These are phyloP conservation scores for Eurystomus glaucurus DNA, from an alignment of 2,797 vertebrate genomes.

Conservation along the genomic window DNA sequence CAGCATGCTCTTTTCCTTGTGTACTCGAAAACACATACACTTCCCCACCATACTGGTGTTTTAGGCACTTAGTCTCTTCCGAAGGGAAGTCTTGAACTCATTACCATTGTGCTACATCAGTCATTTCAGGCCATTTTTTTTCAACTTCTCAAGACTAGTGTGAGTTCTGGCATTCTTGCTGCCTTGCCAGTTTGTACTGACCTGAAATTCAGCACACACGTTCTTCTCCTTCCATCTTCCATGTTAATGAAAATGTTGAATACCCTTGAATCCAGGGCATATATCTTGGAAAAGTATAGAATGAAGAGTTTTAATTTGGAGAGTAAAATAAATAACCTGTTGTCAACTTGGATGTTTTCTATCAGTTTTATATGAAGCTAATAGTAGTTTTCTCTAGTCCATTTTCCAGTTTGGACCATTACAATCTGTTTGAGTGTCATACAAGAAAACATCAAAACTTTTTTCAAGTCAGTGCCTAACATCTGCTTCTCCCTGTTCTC, in stretches of 20 bases:
- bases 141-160: neutral
- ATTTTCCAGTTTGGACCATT: neutral
- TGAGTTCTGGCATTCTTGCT: neutral
- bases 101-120: neutral
- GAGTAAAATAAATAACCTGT: neutral
- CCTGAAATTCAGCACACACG: neutral
- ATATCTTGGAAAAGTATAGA: neutral
- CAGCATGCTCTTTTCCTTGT: accelerated
- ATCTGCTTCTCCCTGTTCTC: neutral
- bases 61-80: neutral
- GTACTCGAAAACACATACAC: neutral
- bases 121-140: neutral
- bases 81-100: neutral
- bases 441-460: neutral
- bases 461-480: neutral
- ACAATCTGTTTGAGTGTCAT: neutral
- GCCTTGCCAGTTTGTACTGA: neutral
- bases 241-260: neutral
- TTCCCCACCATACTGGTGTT: neutral
- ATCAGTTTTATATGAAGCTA: neutral
- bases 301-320: neutral
- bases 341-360: neutral
- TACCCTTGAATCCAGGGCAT: neutral
- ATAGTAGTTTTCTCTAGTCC: neutral
- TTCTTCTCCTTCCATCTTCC: neutral